A percentile compares a stretch with the other conserved stretches of the same genome.
Conservation (phyloP, 2,797 vertebrate species). For the Semaprochilodus insignis region DNA sequence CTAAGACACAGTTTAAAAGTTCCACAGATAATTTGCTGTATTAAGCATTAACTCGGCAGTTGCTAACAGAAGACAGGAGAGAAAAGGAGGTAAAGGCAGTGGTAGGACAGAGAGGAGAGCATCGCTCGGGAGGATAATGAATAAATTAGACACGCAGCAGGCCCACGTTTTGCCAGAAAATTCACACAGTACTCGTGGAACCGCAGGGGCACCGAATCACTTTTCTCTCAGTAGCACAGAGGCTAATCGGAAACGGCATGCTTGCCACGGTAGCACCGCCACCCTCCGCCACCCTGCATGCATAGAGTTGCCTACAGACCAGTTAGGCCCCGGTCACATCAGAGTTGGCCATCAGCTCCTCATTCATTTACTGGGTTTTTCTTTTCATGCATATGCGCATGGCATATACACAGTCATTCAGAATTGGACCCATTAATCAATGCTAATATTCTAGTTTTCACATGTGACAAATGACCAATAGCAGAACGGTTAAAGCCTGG, state of each 20-base stretch:
- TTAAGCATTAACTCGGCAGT: conserved; percentile 80
- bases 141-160: conserved; percentile 85
- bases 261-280: conserved; percentile 38
- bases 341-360: background rate
- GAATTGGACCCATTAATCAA: conserved; percentile 23
- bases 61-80: conserved; percentile 61
- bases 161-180: conserved; percentile 74
- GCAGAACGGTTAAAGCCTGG: conserved; percentile 10
- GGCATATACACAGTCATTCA: background rate
- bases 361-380: conserved; percentile 12
- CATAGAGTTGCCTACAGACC: background rate
- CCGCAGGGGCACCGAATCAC: conserved; percentile 79
- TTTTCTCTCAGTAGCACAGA: conserved; percentile 75
- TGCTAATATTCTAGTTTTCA: conserved; percentile 1
- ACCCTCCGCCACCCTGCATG: conserved; percentile 17
- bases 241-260: conserved; percentile 66
- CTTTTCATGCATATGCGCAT: background rate
- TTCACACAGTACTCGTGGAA: conserved; percentile 81
- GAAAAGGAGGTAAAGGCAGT: conserved; percentile 71
- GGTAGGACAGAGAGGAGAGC: conserved; percentile 75
- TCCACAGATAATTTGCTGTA: conserved; percentile 85
- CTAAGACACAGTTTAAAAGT: conserved; percentile 82
- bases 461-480: conserved; percentile 26
- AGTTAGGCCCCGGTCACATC: background rate
- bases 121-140: conserved; percentile 82